These are phyloP conservation scores for Alcedo atthis DNA, from an alignment of 2,797 vertebrate genomes.

Conservation along the genomic window DNA sequence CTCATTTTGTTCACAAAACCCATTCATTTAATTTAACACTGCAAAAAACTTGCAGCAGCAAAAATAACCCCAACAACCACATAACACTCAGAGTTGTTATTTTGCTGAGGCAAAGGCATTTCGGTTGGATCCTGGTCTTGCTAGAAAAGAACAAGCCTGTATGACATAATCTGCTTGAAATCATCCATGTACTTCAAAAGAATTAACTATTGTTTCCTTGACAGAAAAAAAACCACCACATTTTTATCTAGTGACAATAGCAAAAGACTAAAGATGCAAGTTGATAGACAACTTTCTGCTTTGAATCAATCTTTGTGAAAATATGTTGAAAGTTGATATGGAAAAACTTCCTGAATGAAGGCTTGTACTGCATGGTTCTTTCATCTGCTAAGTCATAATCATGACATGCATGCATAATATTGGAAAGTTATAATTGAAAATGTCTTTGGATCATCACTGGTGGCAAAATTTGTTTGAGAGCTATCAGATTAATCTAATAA, in stretches of 20 bases:
- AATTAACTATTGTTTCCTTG: neutral
- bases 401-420: neutral
- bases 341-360: neutral
- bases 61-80: neutral
- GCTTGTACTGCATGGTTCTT: neutral
- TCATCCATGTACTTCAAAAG: neutral
- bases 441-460: slow-evolving; percentile 22
- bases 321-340: neutral
- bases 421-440: slow-evolving; percentile 35
- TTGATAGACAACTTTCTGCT: neutral
- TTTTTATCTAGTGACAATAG: neutral
- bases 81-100: neutral
- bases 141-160: neutral
- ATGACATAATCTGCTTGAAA: neutral
- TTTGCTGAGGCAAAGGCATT: neutral
- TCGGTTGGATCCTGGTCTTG: neutral
- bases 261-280: neutral
- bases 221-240: neutral
- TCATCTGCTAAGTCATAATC: neutral
- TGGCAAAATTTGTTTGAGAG: slow-evolving; percentile 30
- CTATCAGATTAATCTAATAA: slow-evolving; percentile 38
- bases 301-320: neutral
- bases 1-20: neutral
- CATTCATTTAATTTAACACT: slow-evolving; percentile 1
- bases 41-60: neutral